These are phyloP conservation scores for Mirza zaza DNA, from an alignment of 2,113 vertebrate species.

Conservation along the genomic window DNA sequence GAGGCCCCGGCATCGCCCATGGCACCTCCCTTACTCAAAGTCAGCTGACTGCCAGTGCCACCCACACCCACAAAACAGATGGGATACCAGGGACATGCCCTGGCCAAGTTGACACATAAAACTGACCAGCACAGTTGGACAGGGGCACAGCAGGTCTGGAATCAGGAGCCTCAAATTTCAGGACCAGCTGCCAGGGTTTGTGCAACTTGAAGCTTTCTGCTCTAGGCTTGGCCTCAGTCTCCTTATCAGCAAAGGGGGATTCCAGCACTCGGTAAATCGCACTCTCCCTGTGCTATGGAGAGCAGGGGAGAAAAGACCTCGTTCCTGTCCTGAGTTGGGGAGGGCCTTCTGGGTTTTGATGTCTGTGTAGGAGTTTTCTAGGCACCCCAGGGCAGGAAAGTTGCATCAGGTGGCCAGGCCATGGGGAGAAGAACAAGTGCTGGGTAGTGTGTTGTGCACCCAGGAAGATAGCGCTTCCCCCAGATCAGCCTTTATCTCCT, in stretches of 20 bases:
- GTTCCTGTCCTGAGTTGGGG: background rate
- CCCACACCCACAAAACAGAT: background rate
- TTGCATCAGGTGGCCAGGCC: fast-evolving
- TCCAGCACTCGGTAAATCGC: background rate
- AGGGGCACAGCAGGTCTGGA: background rate
- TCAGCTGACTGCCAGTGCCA: fast-evolving
- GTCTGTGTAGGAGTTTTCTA: background rate
- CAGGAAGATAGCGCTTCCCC: too few species aligned
- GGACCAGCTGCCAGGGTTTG: background rate
- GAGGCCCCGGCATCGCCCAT: too few species aligned
- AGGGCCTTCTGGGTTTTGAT: background rate
- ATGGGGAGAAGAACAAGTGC: too few species aligned
- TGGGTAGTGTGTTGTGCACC: too few species aligned
- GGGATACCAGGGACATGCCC: fast-evolving
- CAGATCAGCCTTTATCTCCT: background rate
- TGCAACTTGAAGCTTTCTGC: background rate
- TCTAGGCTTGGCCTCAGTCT: background rate
- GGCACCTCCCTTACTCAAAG: background rate
- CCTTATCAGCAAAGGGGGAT: background rate
- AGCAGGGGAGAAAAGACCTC: background rate
- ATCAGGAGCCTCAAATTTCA: background rate
- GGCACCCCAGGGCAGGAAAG: background rate
- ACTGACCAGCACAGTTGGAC: background rate
- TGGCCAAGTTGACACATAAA: fast-evolving
- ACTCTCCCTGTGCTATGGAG: background rate